Evolutionary conservation across 2,113 vertebrate genomes (phyloP), one percentile per base, ranked within the genome.

Genomic region (Forbesichthys papilliferus): DNA sequence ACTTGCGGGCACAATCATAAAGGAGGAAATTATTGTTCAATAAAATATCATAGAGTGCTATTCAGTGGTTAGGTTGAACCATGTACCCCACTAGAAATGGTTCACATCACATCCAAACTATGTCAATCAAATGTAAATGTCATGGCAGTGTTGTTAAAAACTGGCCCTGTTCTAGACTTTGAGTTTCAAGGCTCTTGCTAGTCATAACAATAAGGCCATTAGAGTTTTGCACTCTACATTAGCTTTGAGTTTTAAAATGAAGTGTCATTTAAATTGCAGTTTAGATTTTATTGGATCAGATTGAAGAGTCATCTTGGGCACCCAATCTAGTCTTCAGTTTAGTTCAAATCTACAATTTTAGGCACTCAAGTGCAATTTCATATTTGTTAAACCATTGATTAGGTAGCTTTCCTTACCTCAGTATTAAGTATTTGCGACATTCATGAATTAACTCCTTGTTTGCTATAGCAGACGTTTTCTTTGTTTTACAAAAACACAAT

Each of bases 41-140:
- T 73, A 68, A 79, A 80, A 64, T 11, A 46, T 63, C 48, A 20
- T 20, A 73, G 71, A 64, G 73, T 62, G 54, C 34, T 55, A 53
- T 70, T 70, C 54, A 46, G 0, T 16, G 18, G 54, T 66, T 71
- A 67, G 80, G 69, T 71, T n/a, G 52, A 62, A 69, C 48, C 63
- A 54, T 65, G 67, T 11, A 49, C 61, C 14, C 56, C 67, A 66
- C 18, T 36, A 60, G 20, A 81, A 53, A 55, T 13, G 47, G 53
- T 42, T 48, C 18, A 34, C 54, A 53, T 48, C 18, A 34, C 51
- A 53, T 74, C 49, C 16, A 57, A 74, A 64, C 42, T 42, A 62
- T 78, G 79, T 76, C 72, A 66, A 36, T 66, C 14, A 14, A 27
- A n/a, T 53, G 52, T 3, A n/a, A 53, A 53, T 53, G 0, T 1